A percentile compares a stretch with the other conserved stretches of the same genome.
phyloP scores from a whole-genome alignment of 2,888 invertebrate genomes.

The Seira ritae region DNA sequence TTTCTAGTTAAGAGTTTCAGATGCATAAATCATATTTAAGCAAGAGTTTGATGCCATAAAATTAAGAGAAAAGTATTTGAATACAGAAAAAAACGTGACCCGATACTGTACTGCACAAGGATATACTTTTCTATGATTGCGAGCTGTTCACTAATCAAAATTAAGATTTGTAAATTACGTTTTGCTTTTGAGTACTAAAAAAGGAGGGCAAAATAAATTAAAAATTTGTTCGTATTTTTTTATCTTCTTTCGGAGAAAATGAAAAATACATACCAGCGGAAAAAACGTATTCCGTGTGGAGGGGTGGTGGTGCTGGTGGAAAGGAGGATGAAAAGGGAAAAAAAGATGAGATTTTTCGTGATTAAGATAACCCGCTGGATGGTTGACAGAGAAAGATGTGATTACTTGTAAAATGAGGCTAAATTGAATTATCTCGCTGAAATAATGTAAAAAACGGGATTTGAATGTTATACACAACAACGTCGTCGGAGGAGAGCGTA shows the following conservation, averaged over 20 bases:
- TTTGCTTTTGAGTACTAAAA: not conserved
- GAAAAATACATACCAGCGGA: not conserved
- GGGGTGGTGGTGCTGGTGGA: too few relatives aligned
- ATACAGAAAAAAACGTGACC: not conserved
- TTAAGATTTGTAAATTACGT: conserved; percentile 1
- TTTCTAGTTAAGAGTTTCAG: not conserved
- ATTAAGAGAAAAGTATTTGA: not conserved
- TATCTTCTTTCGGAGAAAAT: not conserved
- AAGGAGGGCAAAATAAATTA: conserved; percentile 35
- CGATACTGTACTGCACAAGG: not conserved
- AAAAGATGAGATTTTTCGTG: conserved; percentile 41
- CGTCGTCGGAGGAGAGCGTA: not conserved
- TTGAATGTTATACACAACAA: conserved; percentile 10
- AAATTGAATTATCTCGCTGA: conserved; percentile 53
- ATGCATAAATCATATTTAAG: not conserved
- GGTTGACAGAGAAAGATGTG: conserved; percentile 58
- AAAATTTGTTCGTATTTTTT: conserved; percentile 38
- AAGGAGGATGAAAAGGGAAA: conserved; percentile 55
- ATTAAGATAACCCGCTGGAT: conserved; percentile 48
- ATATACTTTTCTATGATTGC: not conserved
- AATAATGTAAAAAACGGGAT: conserved; percentile 26
- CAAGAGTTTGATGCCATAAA: not conserved
- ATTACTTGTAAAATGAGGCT: conserved; percentile 57
- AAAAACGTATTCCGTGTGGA: conserved; percentile 30
- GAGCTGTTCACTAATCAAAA: conserved; percentile 27